A percentile compares a stretch with the other conserved stretches of the same genome.
These are phyloP conservation scores for Cetonia aurata DNA, from an alignment of 2,888 invertebrate species.

Conservation along the genomic window DNA sequence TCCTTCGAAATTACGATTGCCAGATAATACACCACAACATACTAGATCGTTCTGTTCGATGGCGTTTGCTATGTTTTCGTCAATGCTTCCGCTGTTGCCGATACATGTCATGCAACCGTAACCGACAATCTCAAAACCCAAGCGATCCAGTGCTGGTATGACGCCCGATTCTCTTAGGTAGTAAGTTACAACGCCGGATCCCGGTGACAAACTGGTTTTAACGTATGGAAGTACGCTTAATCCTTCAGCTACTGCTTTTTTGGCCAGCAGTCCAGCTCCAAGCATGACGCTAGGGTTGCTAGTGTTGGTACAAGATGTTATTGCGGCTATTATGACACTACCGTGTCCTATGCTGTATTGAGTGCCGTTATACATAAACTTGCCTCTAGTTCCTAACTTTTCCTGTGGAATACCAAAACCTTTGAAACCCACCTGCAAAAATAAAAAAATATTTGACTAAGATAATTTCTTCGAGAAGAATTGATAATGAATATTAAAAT, in stretches of 20 bases:
- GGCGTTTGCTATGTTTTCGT: conserved; percentile 90
- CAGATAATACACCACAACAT: conserved; percentile 95
- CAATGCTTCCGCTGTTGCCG: conserved; percentile 96
- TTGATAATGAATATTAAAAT: not conserved
- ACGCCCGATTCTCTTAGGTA: conserved; percentile 87
- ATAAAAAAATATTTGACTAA: not conserved
- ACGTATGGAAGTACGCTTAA: conserved; percentile 91
- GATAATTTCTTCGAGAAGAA: too few species aligned
- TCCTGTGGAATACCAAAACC: conserved; percentile 84
- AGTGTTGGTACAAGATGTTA: conserved; percentile 98
- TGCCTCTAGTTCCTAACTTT: conserved; percentile 74
- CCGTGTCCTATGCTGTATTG: conserved; percentile 88
- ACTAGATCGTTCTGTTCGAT: conserved; percentile 95
- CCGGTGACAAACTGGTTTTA: conserved; percentile 95
- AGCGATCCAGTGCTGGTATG: conserved; percentile 83
- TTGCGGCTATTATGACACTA: conserved; percentile 96
- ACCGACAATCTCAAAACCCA: conserved; percentile 97
- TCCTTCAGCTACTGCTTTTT: conserved; percentile 94
- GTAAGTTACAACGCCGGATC: conserved; percentile 65
- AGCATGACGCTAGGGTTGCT: conserved; percentile 99
- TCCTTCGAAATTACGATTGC: conserved; percentile 98
- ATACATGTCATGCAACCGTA: conserved; percentile 99
- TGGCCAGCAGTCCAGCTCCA: conserved; percentile 92
- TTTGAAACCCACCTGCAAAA: conserved; percentile 87
- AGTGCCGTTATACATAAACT: conserved; percentile 85